Evolutionary conservation across 2,888 invertebrate species (phyloP).

Genomic region (Rotaria socialis): DNA sequence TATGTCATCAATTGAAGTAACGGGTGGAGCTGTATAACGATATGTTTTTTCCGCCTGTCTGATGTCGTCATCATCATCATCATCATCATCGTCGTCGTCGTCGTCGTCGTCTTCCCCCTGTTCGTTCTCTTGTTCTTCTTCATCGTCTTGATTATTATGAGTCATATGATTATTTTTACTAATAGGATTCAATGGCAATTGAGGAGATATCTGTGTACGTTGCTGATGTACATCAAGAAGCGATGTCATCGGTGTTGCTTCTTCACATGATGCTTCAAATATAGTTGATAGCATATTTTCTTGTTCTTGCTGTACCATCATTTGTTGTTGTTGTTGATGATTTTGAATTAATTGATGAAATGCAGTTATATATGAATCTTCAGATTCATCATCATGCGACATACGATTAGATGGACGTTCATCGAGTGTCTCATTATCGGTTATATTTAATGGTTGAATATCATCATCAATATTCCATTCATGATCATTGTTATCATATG

Average conservation of each 20-base stretch:
- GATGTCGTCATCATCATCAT: too few species aligned
- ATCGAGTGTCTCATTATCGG: neutral
- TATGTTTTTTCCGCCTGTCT: neutral
- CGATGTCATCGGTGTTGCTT: slow-evolving; percentile 22
- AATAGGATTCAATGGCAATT: too few species aligned
- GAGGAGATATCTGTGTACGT: neutral
- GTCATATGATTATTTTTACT: too few species aligned
- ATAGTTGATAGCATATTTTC: slow-evolving; percentile 20
- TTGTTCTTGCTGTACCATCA: slow-evolving; percentile 5
- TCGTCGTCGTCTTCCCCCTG: too few species aligned
- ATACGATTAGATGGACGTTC: neutral
- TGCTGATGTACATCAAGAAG: slow-evolving; percentile 1
- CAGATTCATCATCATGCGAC: neutral
- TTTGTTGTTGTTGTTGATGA: neutral
- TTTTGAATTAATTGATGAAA: neutral
- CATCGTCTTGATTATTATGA: neutral
- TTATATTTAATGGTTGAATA: slow-evolving; percentile 8
- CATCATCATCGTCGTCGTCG: neutral
- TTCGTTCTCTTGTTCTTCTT: neutral
- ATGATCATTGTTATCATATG: neutral
- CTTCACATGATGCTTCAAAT: slow-evolving; percentile 34
- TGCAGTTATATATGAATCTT: neutral
- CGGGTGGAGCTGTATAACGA: neutral
- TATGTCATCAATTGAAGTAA: neutral
- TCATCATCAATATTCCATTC: slow-evolving; percentile 33